Base-by-base conservation (phyloP, 2,888 invertebrate genomes). In the Meteorus colon region DNA sequence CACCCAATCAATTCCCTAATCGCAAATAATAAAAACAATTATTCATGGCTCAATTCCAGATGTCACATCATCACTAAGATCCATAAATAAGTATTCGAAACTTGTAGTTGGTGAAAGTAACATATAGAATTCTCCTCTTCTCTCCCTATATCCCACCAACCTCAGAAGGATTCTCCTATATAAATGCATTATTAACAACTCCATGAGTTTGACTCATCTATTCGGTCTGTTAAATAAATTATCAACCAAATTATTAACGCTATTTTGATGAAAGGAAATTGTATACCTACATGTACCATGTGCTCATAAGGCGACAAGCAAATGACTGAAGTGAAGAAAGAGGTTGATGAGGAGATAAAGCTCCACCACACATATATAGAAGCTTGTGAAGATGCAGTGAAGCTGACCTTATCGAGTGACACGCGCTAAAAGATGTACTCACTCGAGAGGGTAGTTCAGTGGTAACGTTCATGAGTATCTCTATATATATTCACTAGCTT, bases 161-260 rank as follows among this genome's bases (percentile, higher is more conserved):
- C 16, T 48, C n/a, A 48, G 19, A 55, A 55, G 8, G n/a, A 55
- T 55, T 62, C 29, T 31, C 62, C 27, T 37, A 10, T 19, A 31
- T 37, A 34, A 41, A 4, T 10, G n/a, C 5, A 70, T 60, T 66
- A 69, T 65, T 60, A 59, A 45, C 69, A 67, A 76, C 24, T 19
- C 4, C 27, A 27, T 67, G 60, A 62, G 27, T 62, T 45, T 55
- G 12, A 60, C 71, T 19, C 71, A 63, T 63, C n/a, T 19, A 83
- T 82, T 84, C 85, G 86, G 85, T 87, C 80, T 85, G 80, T 82
- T 87, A 85, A 82, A 84, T 85, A 86, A 87, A 88, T 88, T 86
- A 84, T 84, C 84, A 87, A 86, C 84, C 84, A 84, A 84, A 89
- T 89, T 89, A 89, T 82, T 85, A 82, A 86, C 87, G 86, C 84